Evolutionary conservation across 2,888 invertebrate species (phyloP).

Genomic region (Acronicta psi): DNA sequence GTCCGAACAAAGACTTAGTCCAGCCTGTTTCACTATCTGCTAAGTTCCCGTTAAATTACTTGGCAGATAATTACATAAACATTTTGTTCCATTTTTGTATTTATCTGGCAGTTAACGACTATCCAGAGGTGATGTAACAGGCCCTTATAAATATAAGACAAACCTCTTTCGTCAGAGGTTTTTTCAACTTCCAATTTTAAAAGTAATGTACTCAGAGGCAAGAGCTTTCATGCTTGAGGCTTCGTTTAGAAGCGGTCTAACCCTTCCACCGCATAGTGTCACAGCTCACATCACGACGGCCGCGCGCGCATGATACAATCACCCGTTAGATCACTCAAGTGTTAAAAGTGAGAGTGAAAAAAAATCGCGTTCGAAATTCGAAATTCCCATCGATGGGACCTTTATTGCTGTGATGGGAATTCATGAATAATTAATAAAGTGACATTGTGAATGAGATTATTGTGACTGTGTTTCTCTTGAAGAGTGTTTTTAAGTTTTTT

Average conservation of each 20-base stretch:
- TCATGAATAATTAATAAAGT: constrained; percentile 7
- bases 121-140: no score
- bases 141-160: no score
- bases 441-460: constrained; percentile 7
- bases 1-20: no score
- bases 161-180: no score
- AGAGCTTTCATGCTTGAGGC: constrained; percentile 40
- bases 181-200: no score
- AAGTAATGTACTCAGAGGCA: no score
- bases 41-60: no score
- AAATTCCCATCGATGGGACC: constrained; percentile 9
- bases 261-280: constrained; percentile 51
- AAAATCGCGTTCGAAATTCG: neutral
- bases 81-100: no score
- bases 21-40: no score
- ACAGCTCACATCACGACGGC: constrained; percentile 36
- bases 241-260: constrained; percentile 47
- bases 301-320: constrained; percentile 52
- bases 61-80: no score
- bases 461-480: neutral
- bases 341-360: constrained; percentile 56
- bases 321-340: constrained; percentile 40
- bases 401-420: constrained; percentile 7
- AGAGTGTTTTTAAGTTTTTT: constrained; percentile 4
- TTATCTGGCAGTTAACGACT: no score